A percentile compares a stretch with the other conserved stretches of the same genome.
Conservation (phyloP, 1,140 invertebrate genomes). For the Belonocnema kinseyi region DNA sequence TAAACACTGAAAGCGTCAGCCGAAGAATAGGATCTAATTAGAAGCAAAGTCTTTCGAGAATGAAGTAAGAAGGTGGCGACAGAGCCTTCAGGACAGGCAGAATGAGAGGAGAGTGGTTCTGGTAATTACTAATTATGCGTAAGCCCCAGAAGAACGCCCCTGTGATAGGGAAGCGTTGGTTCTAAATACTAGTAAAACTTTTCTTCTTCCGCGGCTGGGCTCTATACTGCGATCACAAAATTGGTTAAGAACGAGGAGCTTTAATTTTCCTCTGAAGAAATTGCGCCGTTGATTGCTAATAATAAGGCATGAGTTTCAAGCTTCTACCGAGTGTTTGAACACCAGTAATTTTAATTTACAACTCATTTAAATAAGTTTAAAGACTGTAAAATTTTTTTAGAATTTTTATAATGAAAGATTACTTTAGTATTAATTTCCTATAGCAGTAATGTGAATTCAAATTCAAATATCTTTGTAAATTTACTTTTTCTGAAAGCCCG, state of each 20-base stretch:
- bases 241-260: neutral
- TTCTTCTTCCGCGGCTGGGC: neutral
- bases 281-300: too few relatives aligned
- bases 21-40: slow-evolving; percentile 19
- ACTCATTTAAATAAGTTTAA: too few relatives aligned
- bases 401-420: too few relatives aligned
- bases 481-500: too few relatives aligned
- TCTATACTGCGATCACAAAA: neutral
- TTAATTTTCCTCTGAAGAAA: neutral
- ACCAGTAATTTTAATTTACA: too few relatives aligned
- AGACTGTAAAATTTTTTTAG: too few relatives aligned
- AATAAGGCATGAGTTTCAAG: too few relatives aligned
- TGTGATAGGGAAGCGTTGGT: neutral
- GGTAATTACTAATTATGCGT: slow-evolving; percentile 28
- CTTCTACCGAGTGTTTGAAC: too few relatives aligned
- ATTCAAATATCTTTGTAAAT: too few relatives aligned
- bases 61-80: slow-evolving; percentile 10
- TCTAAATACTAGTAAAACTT: slow-evolving; percentile 23
- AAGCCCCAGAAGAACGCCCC: slow-evolving; percentile 6
- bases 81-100: neutral
- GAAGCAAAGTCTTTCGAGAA: slow-evolving; percentile 23
- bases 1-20: slow-evolving; percentile 20
- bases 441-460: too few relatives aligned
- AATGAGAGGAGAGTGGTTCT: slow-evolving; percentile 18
- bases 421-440: too few relatives aligned